A percentile compares a stretch with the other conserved stretches of the same genome.
phyloP scores from a whole-genome alignment of 2,797 vertebrate genomes.

The Phaenicophaeus curvirostris region DNA sequence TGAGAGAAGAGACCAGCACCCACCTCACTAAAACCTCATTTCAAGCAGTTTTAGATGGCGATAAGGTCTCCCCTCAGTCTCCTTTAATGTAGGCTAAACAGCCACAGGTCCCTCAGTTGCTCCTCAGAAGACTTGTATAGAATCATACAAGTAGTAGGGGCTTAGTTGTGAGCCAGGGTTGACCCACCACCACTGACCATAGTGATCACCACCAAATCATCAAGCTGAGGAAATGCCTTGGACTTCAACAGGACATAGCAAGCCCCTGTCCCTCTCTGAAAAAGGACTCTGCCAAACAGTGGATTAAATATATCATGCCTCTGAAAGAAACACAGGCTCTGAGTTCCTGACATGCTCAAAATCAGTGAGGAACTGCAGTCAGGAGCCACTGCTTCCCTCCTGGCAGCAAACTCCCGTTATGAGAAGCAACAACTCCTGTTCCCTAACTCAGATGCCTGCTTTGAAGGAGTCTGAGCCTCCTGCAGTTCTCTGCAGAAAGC shows the following conservation, averaged over 20 bases:
- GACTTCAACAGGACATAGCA: not conserved
- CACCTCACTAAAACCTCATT: no score
- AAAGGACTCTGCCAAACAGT: not conserved
- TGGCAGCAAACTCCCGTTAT: not conserved
- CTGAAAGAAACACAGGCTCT: not conserved
- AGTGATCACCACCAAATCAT: not conserved
- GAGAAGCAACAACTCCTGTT: not conserved
- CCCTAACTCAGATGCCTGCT: not conserved
- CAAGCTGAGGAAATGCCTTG: not conserved
- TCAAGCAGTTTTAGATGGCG: no score
- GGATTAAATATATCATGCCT: not conserved
- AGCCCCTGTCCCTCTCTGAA: not conserved
- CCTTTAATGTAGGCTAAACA: no score
- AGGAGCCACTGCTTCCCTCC: not conserved
- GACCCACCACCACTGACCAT: not conserved
- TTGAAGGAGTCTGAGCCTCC: not conserved
- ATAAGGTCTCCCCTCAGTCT: no score
- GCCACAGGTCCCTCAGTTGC: no score
- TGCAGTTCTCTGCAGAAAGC: not conserved
- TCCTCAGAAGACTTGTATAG: no score
- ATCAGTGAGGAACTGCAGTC: not conserved
- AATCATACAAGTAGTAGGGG: not conserved
- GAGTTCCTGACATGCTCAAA: not conserved
- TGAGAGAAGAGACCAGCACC: no score
- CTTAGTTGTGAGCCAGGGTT: not conserved